These are phyloP conservation scores for Alca torda DNA, from an alignment of 2,797 vertebrate species.

Conservation along the genomic window DNA sequence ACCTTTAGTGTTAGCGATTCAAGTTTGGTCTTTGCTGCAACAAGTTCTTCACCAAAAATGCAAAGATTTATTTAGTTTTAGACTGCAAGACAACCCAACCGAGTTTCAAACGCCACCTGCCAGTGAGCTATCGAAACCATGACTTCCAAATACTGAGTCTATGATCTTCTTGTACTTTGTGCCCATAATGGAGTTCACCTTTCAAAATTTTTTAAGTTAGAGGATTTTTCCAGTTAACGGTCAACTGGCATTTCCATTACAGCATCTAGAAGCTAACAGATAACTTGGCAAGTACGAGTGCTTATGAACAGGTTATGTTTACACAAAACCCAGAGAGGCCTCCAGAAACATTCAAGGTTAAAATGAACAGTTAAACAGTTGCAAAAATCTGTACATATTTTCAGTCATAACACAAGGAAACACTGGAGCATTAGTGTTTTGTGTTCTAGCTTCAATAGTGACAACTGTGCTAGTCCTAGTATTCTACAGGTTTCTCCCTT, in stretches of 20 bases:
- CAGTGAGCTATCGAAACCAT: slow-evolving; percentile 12
- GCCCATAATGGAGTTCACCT: slow-evolving; percentile 11
- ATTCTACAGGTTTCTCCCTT: slow-evolving; percentile 29
- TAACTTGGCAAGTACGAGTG: slow-evolving; percentile 33
- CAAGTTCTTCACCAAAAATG: neutral
- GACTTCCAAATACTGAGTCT: neutral
- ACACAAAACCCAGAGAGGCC: slow-evolving; percentile 63
- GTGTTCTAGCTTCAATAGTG: slow-evolving; percentile 37
- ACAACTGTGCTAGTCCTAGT: slow-evolving; percentile 29
- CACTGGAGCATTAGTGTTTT: slow-evolving; percentile 16
- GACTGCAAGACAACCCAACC: neutral
- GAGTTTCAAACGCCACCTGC: neutral
- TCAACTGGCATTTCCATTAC: slow-evolving; percentile 35
- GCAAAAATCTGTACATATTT: slow-evolving; percentile 59
- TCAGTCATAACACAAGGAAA: slow-evolving; percentile 58
- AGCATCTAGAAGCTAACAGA: slow-evolving; percentile 60
- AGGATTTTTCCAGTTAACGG: slow-evolving; percentile 30
- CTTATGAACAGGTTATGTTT: slow-evolving; percentile 53
- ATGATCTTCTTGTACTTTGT: neutral
- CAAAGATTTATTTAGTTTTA: neutral
- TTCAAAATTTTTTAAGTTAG: slow-evolving; percentile 9
- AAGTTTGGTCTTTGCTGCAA: slow-evolving; percentile 22
- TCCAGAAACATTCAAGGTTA: slow-evolving; percentile 69
- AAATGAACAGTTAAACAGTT: slow-evolving; percentile 33
- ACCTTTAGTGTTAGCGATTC: neutral